Conservation (phyloP, 1,140 invertebrate genomes). For the Heliconius hermathena region DNA sequence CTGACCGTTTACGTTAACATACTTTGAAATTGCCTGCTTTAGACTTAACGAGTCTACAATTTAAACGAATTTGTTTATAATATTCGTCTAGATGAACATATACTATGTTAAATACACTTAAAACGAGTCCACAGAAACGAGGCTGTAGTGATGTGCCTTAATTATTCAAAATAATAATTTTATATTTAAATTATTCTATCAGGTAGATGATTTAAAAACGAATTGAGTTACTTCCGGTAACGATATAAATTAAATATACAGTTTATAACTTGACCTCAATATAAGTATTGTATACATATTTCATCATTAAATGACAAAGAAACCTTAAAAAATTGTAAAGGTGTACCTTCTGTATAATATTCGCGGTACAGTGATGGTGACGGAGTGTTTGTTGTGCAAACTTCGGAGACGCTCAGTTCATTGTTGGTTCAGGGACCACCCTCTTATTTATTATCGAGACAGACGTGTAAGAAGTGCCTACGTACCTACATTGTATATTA, state of each 20-base stretch:
- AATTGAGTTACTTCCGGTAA: neutral
- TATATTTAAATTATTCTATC: neutral
- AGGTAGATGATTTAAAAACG: slow-evolving; percentile 9
- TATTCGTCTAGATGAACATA: neutral
- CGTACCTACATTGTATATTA: neutral
- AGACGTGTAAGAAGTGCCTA: slow-evolving; percentile 6
- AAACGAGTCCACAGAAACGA: neutral
- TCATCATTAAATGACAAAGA: slow-evolving; percentile 11
- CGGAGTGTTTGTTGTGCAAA: slow-evolving; percentile 43
- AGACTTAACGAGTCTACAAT: slow-evolving; percentile 19
- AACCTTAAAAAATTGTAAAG: slow-evolving; percentile 23
- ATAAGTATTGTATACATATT: slow-evolving; percentile 3
- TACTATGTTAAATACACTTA: neutral
- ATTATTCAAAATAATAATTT: neutral
- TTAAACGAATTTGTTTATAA: neutral
- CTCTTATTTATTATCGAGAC: slow-evolving; percentile 41
- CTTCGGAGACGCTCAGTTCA: slow-evolving; percentile 42
- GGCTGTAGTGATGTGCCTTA: neutral
- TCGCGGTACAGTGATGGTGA: slow-evolving; percentile 33
- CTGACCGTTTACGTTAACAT: slow-evolving; percentile 28
- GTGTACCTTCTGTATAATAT: slow-evolving; percentile 16
- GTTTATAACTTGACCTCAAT: slow-evolving; percentile 4
- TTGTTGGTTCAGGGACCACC: slow-evolving; percentile 43
- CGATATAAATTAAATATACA: neutral
- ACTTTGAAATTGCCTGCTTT: slow-evolving; percentile 21